A percentile compares a stretch with the other conserved stretches of the same genome.
phyloP scores from a whole-genome alignment of 2,888 invertebrate species.

The Blastobasis adustella region DNA sequence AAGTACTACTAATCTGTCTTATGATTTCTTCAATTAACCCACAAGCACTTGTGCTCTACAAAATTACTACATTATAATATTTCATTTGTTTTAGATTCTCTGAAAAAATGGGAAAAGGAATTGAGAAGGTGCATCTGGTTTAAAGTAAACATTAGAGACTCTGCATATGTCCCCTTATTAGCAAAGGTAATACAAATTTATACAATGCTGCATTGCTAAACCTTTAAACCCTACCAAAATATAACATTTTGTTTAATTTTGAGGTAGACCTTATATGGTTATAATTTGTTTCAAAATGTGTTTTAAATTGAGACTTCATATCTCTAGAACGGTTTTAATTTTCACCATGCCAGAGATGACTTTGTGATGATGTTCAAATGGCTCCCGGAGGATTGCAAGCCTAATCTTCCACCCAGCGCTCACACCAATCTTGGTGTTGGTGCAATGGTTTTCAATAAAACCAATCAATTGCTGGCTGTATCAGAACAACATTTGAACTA shows the following conservation, averaged over 20 bases:
- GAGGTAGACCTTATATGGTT: too few relatives aligned
- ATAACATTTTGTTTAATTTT: too few relatives aligned
- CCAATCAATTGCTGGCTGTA: slow-evolving; percentile 85
- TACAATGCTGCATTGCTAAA: not conserved
- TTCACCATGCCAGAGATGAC: slow-evolving; percentile 89
- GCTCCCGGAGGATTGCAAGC: slow-evolving; percentile 77
- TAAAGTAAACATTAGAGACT: slow-evolving; percentile 79
- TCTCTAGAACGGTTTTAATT: slow-evolving; percentile 86
- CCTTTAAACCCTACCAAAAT: too few relatives aligned
- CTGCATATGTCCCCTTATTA: slow-evolving; percentile 82
- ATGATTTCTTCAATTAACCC: too few relatives aligned
- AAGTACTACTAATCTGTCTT: too few relatives aligned
- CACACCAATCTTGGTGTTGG: slow-evolving; percentile 89
- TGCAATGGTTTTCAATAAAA: slow-evolving; percentile 87
- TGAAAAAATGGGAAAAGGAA: slow-evolving; percentile 78
- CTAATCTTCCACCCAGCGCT: slow-evolving; percentile 83
- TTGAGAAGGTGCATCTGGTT: slow-evolving; percentile 87
- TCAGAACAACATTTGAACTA: slow-evolving; percentile 81
- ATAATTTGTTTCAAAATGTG: too few relatives aligned
- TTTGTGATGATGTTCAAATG: slow-evolving; percentile 89
- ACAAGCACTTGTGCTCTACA: too few relatives aligned
- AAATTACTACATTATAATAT: not conserved
- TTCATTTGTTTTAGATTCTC: slow-evolving; percentile 75
- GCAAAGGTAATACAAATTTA: slow-evolving; percentile 72
- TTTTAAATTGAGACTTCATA: slow-evolving; percentile 24